Conservation (phyloP, 2,888 invertebrate species). For the Tachina fera region DNA sequence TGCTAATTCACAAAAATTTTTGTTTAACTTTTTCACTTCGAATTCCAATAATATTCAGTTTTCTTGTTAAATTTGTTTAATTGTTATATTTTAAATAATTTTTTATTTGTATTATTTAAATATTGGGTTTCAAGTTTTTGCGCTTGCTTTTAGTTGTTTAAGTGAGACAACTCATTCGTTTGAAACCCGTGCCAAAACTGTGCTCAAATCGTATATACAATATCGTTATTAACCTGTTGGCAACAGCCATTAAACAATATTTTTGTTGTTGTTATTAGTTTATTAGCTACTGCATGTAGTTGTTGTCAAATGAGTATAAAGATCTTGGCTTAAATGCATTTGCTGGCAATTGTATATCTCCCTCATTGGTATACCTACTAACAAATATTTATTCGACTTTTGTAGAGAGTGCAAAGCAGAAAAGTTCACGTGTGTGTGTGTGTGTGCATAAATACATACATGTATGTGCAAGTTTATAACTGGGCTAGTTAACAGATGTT, state of each 20-base stretch:
- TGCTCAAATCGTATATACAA: conserved; percentile 75
- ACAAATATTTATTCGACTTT: neutral
- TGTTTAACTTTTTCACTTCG: conserved; percentile 15
- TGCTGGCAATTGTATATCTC: conserved; percentile 25
- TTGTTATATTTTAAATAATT: conserved; percentile 44
- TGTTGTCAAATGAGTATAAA: conserved; percentile 53
- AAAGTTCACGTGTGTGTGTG: neutral
- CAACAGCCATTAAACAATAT: conserved; percentile 45
- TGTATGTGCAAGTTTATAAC: neutral
- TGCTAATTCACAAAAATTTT: conserved; percentile 11
- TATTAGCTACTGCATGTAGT: conserved; percentile 9
- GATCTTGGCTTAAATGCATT: conserved; percentile 69
- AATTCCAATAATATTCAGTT: conserved; percentile 38
- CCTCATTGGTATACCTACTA: neutral
- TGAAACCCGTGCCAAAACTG: conserved; percentile 78
- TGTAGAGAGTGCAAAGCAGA: neutral
- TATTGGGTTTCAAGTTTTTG: conserved; percentile 54
- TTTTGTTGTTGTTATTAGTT: conserved; percentile 24
- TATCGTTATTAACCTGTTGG: conserved; percentile 78
- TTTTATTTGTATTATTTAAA: conserved; percentile 31
- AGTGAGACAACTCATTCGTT: conserved; percentile 77
- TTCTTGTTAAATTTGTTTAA: conserved; percentile 44
- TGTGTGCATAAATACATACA: too few species aligned
- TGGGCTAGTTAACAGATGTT: neutral
- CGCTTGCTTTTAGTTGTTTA: conserved; percentile 47